phyloP scores from a whole-genome alignment of 2,113 vertebrate genomes.

The Aptenodytes forsteri region DNA sequence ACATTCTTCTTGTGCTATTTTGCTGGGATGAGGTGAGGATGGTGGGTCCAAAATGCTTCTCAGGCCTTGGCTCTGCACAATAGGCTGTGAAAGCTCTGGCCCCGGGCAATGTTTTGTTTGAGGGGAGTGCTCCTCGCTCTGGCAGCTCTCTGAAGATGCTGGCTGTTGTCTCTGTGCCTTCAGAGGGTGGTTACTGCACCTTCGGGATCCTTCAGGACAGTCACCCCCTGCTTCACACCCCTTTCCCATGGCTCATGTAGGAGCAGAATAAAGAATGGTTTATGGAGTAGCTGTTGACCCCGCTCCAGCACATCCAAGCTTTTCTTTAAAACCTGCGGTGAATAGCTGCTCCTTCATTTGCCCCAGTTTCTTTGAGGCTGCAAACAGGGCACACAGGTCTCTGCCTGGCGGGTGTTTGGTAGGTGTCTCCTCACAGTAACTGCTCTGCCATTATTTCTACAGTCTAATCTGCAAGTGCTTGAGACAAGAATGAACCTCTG shows the following conservation, averaged over 20 bases:
- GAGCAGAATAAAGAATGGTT: neutral
- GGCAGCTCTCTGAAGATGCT: neutral
- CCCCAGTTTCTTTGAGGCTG: neutral
- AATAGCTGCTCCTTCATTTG: neutral
- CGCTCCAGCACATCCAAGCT: neutral
- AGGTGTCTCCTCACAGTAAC: neutral
- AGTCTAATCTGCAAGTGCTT: neutral
- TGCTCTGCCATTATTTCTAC: neutral
- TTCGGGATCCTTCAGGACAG: neutral
- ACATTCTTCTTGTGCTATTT: rapidly evolving
- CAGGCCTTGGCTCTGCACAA: neutral
- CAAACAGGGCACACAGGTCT: neutral
- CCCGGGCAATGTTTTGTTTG: rapidly evolving
- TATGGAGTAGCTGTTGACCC: neutral
- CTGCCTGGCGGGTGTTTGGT: neutral
- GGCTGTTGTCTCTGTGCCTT: neutral
- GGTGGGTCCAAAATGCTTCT: neutral
- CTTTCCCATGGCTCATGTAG: neutral
- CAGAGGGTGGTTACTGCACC: neutral
- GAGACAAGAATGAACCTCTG: neutral
- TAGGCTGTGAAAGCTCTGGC: neutral
- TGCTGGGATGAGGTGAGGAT: neutral
- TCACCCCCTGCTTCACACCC: neutral
- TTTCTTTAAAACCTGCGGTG: neutral
- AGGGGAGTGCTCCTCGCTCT: neutral